Conservation (phyloP, 2,888 invertebrate species). For the Brachylomia viminalis region DNA sequence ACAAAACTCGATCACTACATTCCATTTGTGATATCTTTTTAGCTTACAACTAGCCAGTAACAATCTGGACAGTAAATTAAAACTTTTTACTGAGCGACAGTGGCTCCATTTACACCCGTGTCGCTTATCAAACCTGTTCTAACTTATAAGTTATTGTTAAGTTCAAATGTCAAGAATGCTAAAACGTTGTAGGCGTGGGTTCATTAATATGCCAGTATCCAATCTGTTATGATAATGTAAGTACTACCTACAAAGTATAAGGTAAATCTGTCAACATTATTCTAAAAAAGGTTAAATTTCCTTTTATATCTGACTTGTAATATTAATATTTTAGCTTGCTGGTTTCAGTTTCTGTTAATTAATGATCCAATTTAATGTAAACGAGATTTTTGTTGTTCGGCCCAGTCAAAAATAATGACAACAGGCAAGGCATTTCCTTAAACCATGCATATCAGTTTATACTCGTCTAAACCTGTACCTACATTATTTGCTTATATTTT, state of each 20-base stretch:
- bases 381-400: too few relatives aligned
- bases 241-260: slow-evolving; percentile 32
- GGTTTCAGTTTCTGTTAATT: not conserved
- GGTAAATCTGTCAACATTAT: slow-evolving; percentile 39
- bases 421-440: not conserved
- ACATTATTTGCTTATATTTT: too few relatives aligned
- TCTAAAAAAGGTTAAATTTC: slow-evolving; percentile 17
- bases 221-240: slow-evolving; percentile 47
- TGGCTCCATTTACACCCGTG: slow-evolving; percentile 5
- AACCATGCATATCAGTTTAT: not conserved
- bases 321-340: not conserved
- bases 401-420: too few relatives aligned
- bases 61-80: not conserved
- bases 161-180: slow-evolving; percentile 49
- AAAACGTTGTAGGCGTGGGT: slow-evolving; percentile 26
- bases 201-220: slow-evolving; percentile 55
- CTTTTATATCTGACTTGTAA: not conserved
- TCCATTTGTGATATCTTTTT: not conserved
- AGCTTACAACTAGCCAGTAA: slow-evolving; percentile 2
- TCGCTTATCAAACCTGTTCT: slow-evolving; percentile 3
- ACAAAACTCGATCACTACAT: not conserved
- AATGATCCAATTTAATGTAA: too few relatives aligned
- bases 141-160: slow-evolving; percentile 22
- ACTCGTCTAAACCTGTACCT: too few relatives aligned
- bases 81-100: not conserved